Percentiles rank a stretch among this genome's conserved stretches.
Conservation (phyloP, 2,888 invertebrate species). For the Eledona agricola region DNA sequence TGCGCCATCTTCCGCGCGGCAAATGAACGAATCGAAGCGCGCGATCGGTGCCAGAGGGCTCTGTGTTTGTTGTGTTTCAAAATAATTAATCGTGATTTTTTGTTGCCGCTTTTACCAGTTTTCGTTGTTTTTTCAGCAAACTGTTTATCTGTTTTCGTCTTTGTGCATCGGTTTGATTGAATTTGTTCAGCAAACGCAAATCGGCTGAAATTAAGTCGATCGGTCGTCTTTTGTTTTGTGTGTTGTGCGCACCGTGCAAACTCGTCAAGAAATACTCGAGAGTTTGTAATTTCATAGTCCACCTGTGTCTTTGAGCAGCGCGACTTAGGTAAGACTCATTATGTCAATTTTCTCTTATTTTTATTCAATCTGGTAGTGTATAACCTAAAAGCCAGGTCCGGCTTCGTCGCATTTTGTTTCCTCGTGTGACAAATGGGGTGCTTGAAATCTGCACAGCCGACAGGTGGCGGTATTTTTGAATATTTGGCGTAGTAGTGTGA, state of each 20-base stretch:
- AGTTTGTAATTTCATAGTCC: slow-evolving; percentile 6
- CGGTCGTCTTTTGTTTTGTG: slow-evolving; percentile 15
- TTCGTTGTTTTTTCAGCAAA: background rate
- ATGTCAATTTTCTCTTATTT: background rate
- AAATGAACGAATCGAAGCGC: too few species aligned
- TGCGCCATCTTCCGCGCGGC: too few species aligned
- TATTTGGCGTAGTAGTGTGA: background rate
- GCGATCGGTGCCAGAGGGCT: too few species aligned
- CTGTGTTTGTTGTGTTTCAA: slow-evolving; percentile 1
- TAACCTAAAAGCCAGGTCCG: slow-evolving; percentile 13
- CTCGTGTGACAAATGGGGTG: too few species aligned
- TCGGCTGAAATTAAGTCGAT: background rate
- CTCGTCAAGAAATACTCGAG: slow-evolving; percentile 2
- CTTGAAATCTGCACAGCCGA: too few species aligned
- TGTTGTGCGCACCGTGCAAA: slow-evolving; percentile 16
- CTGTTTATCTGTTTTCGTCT: background rate
- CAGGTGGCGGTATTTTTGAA: too few species aligned
- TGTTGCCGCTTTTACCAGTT: slow-evolving; percentile 7
- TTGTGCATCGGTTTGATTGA: background rate
- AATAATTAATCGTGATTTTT: slow-evolving; percentile 21
- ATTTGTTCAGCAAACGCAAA: too few species aligned
- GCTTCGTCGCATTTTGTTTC: too few species aligned
- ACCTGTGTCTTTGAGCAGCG: slow-evolving; percentile 1
- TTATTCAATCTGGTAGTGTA: background rate
- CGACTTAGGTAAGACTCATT: slow-evolving; percentile 5